Conservation (phyloP, 2,888 invertebrate genomes). For the Microctonus aethiopoides region DNA sequence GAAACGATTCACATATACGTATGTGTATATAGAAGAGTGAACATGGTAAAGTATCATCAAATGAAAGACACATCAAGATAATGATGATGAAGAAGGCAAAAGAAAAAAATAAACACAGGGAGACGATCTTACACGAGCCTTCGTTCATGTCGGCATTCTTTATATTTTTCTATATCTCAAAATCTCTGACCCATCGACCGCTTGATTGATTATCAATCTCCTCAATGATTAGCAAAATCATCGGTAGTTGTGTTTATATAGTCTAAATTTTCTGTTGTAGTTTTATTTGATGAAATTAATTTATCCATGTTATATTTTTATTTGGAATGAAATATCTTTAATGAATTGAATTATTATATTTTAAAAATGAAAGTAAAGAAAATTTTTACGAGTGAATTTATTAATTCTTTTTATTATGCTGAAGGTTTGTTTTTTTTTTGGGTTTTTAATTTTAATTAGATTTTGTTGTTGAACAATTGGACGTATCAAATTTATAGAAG, state of each 20-base stretch:
- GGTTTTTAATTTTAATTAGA: too few species aligned
- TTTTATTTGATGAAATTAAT: too few species aligned
- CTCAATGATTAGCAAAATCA: constrained; percentile 25
- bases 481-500: too few species aligned
- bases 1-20: background rate
- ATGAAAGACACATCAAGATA: constrained; percentile 33
- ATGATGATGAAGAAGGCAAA: constrained; percentile 32
- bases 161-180: constrained; percentile 20
- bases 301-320: too few species aligned
- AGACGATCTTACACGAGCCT: constrained; percentile 4
- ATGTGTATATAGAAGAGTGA: background rate
- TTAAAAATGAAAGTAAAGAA: too few species aligned
- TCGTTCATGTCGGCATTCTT: constrained; percentile 17
- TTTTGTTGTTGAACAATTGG: too few species aligned
- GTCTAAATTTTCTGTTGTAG: background rate
- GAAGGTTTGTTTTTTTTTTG: background rate
- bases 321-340: too few species aligned
- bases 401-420: background rate
- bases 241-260: background rate
- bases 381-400: too few species aligned
- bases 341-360: too few species aligned
- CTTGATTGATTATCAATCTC: constrained; percentile 23
- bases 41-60: constrained; percentile 7
- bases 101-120: constrained; percentile 23
- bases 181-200: background rate